Evolutionary conservation across 2,113 vertebrate genomes (phyloP).

Genomic region (Turnix velox): DNA sequence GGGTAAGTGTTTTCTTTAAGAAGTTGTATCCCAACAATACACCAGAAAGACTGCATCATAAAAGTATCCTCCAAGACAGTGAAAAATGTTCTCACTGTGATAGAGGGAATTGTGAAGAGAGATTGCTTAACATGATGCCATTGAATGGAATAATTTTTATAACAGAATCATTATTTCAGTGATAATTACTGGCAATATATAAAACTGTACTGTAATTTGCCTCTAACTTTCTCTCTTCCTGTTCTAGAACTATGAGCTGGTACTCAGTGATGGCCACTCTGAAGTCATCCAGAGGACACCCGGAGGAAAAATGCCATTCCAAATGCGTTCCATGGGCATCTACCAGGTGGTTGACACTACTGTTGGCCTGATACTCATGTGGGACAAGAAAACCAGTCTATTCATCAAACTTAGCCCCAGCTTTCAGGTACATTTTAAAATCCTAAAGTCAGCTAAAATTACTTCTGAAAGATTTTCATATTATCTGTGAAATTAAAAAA

Average conservation of each 20-base stretch:
- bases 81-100: not conserved
- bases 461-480: not conserved
- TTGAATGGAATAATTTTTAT: not conserved
- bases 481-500: not conserved
- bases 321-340: conserved; percentile 83
- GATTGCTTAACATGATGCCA: not conserved
- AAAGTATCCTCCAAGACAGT: not conserved
- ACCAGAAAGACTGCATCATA: not conserved
- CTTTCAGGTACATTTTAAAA: conserved; percentile 78
- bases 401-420: conserved; percentile 82
- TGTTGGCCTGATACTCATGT: conserved; percentile 81
- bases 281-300: conserved; percentile 73
- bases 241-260: conserved; percentile 81
- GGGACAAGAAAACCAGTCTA: conserved; percentile 91
- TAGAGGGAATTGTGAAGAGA: not conserved
- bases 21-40: not conserved
- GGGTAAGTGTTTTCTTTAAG: conserved; percentile 69
- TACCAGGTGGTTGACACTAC: conserved; percentile 83
- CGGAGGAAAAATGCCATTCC: conserved; percentile 66
- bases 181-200: not conserved
- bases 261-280: conserved; percentile 77
- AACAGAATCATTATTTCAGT: not conserved
- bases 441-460: not conserved
- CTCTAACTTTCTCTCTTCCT: not conserved
- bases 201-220: not conserved